phyloP scores from a whole-genome alignment of 1,140 invertebrate genomes.

The Wiebesia pumilae region DNA sequence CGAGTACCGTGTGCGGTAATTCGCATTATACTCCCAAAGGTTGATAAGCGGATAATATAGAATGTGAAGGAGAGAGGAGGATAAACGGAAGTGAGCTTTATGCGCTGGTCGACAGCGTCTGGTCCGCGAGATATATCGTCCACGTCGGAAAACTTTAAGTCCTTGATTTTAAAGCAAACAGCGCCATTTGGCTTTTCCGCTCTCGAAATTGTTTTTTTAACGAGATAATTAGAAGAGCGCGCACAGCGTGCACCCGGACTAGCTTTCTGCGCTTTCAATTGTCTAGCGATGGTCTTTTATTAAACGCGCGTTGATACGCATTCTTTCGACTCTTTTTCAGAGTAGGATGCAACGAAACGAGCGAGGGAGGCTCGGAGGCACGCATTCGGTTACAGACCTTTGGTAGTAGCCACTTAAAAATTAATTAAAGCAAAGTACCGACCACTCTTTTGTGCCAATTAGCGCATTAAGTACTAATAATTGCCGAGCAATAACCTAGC shows the following conservation, averaged over 20 bases:
- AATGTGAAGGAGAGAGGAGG: neutral
- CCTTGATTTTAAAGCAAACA: no score
- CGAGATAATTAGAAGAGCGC: no score
- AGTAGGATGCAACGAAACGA: neutral
- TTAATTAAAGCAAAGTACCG: constrained; percentile 9
- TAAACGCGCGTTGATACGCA: neutral
- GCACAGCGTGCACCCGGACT: no score
- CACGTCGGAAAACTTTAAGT: no score
- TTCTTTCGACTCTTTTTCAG: no score
- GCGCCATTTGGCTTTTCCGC: no score
- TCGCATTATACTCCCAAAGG: no score
- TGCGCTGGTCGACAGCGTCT: neutral
- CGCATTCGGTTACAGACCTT: constrained; percentile 3
- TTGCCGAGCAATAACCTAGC: neutral
- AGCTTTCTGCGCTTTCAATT: no score
- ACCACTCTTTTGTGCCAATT: constrained; percentile 1
- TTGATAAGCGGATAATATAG: neutral
- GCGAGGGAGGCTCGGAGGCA: neutral
- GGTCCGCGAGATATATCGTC: neutral
- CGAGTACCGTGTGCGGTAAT: no score
- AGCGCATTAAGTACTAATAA: neutral
- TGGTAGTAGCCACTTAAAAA: constrained; percentile 12
- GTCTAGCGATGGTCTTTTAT: neutral
- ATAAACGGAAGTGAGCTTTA: neutral
- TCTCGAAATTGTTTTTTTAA: no score